phyloP scores from a whole-genome alignment of 2,113 vertebrate species.

The Aphyosemion australe region DNA sequence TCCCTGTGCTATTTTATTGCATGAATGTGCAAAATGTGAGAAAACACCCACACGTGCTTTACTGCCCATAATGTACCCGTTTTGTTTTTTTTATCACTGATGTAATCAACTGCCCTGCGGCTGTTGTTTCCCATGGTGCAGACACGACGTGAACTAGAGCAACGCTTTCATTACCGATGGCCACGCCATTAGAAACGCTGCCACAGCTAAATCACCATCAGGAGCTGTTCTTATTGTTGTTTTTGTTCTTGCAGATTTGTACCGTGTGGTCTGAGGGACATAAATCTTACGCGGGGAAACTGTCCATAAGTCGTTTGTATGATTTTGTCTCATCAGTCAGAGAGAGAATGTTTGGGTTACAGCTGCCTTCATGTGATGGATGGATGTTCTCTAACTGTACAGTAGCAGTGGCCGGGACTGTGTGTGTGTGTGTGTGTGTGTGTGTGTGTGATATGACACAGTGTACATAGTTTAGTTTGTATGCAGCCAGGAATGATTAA shows the following conservation, averaged over 20 bases:
- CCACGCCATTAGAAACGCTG: conserved; percentile 49
- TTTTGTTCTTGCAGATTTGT: conserved; percentile 62
- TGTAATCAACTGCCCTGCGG: conserved; percentile 34
- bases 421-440: background rate
- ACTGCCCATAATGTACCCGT: conserved; percentile 27
- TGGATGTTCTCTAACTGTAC: conserved; percentile 66
- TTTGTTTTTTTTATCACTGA: conserved; percentile 37
- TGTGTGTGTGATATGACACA: conserved; percentile 34
- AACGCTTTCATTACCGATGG: conserved; percentile 39
- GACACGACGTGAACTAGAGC: conserved; percentile 26
- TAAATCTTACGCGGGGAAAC: conserved; percentile 69
- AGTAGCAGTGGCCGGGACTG: conserved; percentile 36
- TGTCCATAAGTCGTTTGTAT: conserved; percentile 58
- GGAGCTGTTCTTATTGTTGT: conserved; percentile 44
- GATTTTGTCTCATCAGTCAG: conserved; percentile 71
- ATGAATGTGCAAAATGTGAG: conserved; percentile 54
- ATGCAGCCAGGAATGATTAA: conserved; percentile 67
- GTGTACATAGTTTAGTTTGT: conserved; percentile 69
- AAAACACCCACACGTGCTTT: conserved; percentile 53
- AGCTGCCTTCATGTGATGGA: conserved; percentile 72
- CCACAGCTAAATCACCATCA: conserved; percentile 62
- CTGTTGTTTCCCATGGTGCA: conserved; percentile 33
- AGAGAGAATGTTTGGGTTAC: conserved; percentile 68
- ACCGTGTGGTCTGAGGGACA: conserved; percentile 51
- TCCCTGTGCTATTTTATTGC: conserved; percentile 41